Percentiles rank a stretch among this genome's conserved stretches.
Conservation (phyloP, 37 sponge, comb jelly and placozoan genomes). For the Eunapius fragilis region DNA sequence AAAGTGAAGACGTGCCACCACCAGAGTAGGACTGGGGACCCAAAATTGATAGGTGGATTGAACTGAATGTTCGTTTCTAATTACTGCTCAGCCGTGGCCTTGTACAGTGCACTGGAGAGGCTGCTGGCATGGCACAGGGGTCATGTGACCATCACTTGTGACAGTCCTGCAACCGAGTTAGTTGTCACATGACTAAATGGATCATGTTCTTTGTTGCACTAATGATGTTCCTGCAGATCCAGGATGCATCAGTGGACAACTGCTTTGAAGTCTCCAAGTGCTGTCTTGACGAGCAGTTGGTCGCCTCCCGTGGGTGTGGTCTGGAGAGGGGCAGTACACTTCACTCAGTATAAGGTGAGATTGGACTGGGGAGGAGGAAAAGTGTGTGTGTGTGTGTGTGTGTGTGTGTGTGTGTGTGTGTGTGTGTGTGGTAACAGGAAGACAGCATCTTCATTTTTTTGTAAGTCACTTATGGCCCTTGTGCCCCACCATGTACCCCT, state of each 20-base stretch:
- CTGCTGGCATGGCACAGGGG: conserved; percentile 51
- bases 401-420: no score
- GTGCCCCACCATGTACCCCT: no score
- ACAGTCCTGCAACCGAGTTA: neutral
- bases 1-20: neutral
- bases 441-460: no score
- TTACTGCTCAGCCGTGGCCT: conserved; percentile 9
- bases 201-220: neutral
- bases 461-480: no score
- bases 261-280: conserved; percentile 5
- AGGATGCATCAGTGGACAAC: conserved; percentile 7
- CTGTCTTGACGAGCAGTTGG: neutral
- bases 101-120: conserved; percentile 56
- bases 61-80: no score
- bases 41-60: neutral
- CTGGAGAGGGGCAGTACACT: conserved; percentile 54
- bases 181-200: neutral
- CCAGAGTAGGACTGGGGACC: conserved; percentile 11
- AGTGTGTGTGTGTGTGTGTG: no score
- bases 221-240: neutral
- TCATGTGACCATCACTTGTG: conserved; percentile 27
- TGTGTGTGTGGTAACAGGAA: no score
- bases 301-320: conserved; percentile 1
- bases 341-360: conserved; percentile 43
- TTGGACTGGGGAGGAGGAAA: no score